These are phyloP conservation scores for Phymorhynchus buccinoides DNA, from an alignment of 1,140 invertebrate species.

Conservation along the genomic window DNA sequence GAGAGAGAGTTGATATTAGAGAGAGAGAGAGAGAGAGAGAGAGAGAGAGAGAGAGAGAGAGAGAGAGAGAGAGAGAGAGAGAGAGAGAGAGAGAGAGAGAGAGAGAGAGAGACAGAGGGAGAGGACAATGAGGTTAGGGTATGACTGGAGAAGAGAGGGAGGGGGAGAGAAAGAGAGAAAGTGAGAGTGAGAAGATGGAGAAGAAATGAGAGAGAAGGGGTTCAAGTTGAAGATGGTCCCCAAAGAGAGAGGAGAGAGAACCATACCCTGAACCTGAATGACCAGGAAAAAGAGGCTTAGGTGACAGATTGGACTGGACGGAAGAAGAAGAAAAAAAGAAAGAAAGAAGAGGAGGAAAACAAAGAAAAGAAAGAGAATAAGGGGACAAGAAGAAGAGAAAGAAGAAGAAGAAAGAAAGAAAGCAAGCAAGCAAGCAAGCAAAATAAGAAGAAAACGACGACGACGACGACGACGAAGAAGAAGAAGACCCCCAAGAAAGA, in stretches of 20 bases:
- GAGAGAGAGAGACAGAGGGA: slow-evolving; percentile 29
- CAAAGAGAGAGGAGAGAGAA: slow-evolving; percentile 23
- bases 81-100: slow-evolving; percentile 34
- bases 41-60: neutral
- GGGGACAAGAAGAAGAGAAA: neutral
- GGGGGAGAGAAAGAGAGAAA: neutral
- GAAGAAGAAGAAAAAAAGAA: neutral
- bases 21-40: slow-evolving; percentile 3
- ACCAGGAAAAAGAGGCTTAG: neutral
- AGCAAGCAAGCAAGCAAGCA: no score
- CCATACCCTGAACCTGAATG: neutral
- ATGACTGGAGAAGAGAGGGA: neutral
- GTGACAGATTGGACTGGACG: neutral
- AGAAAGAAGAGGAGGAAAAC: neutral
- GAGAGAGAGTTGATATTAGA: no score
- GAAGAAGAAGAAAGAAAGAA: neutral
- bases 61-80: slow-evolving; percentile 31
- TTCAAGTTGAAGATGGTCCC: neutral
- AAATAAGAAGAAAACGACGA: no score
- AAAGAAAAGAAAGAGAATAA: neutral
- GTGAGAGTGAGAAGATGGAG: slow-evolving; percentile 8
- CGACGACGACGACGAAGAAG: no score
- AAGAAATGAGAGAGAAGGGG: neutral
- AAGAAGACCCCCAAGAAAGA: no score
- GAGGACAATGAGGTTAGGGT: neutral